A percentile compares a stretch with the other conserved stretches of the same genome.
These are phyloP conservation scores for Agriopis marginaria DNA, from an alignment of 2,888 invertebrate genomes.

Conservation along the genomic window DNA sequence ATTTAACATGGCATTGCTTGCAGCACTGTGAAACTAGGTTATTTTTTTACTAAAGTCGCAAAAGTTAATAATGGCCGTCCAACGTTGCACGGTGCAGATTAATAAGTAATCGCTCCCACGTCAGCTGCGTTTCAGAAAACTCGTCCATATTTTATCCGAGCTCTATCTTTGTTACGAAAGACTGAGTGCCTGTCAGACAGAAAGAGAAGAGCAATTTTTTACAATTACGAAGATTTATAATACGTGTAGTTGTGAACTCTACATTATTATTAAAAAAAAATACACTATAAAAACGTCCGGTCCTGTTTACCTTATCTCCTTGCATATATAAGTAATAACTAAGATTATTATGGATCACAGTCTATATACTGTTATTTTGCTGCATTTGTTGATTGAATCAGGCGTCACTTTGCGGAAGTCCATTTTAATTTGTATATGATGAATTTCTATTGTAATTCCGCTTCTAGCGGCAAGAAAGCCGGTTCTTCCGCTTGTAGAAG, in stretches of 20 bases:
- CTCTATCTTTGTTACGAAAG: constrained; percentile 37
- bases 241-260: not conserved
- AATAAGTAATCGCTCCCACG: constrained; percentile 39
- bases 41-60: constrained; percentile 9
- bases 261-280: too few relatives aligned
- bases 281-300: too few relatives aligned
- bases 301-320: too few relatives aligned
- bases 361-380: too few relatives aligned
- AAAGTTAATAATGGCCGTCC: constrained; percentile 23
- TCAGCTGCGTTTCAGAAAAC: constrained; percentile 41
- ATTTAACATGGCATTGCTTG: not conserved
- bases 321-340: too few relatives aligned
- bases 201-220: constrained; percentile 21
- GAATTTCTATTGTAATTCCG: too few relatives aligned
- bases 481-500: too few relatives aligned
- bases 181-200: constrained; percentile 22
- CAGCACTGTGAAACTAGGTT: not conserved
- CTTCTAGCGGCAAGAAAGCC: too few relatives aligned
- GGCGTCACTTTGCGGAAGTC: too few relatives aligned
- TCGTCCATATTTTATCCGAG: constrained; percentile 44
- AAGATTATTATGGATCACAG: too few relatives aligned
- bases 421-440: too few relatives aligned
- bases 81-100: constrained; percentile 36
- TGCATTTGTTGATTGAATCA: too few relatives aligned
- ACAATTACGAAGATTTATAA: constrained; percentile 17